Conservation (phyloP, 2,888 invertebrate species). For the Spilarctia lutea region DNA sequence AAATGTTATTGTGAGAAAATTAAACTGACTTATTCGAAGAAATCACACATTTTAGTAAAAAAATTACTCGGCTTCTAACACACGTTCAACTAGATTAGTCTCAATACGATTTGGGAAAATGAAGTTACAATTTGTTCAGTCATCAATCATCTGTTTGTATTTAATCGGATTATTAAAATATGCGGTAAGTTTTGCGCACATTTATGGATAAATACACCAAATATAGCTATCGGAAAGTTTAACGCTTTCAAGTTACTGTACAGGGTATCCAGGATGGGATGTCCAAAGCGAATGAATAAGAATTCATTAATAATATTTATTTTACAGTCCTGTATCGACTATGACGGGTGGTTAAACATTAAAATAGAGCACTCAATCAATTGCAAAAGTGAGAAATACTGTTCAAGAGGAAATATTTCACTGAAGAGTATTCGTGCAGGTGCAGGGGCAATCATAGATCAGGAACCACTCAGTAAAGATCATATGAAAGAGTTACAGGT, state of each 20-base stretch:
- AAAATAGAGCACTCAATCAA: slow-evolving; percentile 89
- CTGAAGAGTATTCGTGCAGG: slow-evolving; percentile 90
- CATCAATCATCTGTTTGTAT: slow-evolving; percentile 33
- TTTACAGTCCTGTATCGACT: slow-evolving; percentile 86
- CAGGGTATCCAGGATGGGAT: not conserved
- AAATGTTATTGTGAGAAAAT: not conserved
- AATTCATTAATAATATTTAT: not conserved
- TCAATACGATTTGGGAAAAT: slow-evolving; percentile 26
- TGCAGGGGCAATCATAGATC: slow-evolving; percentile 86
- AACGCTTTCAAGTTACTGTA: not conserved
- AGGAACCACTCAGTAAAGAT: slow-evolving; percentile 84
- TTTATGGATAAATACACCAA: not conserved
- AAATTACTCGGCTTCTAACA: not conserved
- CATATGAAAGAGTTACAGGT: slow-evolving; percentile 88
- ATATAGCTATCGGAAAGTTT: not conserved
- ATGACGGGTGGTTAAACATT: slow-evolving; percentile 91
- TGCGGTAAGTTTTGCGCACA: slow-evolving; percentile 46
- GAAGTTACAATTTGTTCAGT: slow-evolving; percentile 29
- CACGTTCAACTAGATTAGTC: not conserved
- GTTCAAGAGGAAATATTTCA: slow-evolving; percentile 89
- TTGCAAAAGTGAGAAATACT: slow-evolving; percentile 85
- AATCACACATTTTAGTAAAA: not conserved
- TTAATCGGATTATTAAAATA: slow-evolving; percentile 48
- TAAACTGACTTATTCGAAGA: not conserved
- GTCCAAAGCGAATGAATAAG: not conserved